Conservation (phyloP, 1,140 invertebrate species). For the Drosophila ogumai region DNA sequence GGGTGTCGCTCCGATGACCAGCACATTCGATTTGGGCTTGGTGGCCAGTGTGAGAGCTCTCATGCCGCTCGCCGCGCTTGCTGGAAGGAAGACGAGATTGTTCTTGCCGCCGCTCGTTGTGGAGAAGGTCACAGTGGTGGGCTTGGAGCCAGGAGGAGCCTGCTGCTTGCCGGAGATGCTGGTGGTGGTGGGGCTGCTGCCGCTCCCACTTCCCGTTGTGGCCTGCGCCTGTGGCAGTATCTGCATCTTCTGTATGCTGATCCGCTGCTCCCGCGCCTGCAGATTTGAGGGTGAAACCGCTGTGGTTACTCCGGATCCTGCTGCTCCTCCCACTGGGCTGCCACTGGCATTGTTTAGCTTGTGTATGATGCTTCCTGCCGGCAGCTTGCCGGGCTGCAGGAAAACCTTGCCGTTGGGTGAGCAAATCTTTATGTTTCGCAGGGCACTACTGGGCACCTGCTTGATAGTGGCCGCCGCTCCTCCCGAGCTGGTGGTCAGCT, state of each 20-base stretch:
- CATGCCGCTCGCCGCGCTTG: constrained; percentile 64
- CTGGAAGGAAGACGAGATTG: constrained; percentile 67
- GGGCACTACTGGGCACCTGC: constrained; percentile 67
- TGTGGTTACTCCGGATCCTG: constrained; percentile 1
- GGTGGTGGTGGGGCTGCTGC: constrained; percentile 8
- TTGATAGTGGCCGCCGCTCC: constrained; percentile 51
- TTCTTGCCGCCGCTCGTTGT: constrained; percentile 67
- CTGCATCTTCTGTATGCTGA: constrained; percentile 83
- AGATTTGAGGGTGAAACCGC: constrained; percentile 31
- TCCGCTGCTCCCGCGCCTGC: constrained; percentile 43
- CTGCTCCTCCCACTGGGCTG: background rate
- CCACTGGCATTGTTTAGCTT: constrained; percentile 60
- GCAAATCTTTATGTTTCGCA: constrained; percentile 79
- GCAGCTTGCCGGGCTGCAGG: constrained; percentile 68
- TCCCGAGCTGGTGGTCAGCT: constrained; percentile 58
- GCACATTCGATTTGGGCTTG: constrained; percentile 71
- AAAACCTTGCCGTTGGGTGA: constrained; percentile 81
- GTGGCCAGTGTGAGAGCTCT: constrained; percentile 57
- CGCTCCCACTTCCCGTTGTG: background rate
- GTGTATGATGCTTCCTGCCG: constrained; percentile 62
- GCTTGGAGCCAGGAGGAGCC: constrained; percentile 12
- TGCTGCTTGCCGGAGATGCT: constrained; percentile 23
- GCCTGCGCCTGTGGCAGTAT: constrained; percentile 41
- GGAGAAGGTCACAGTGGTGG: constrained; percentile 64
- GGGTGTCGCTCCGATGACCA: constrained; percentile 64